These are phyloP conservation scores for Neopipo cinnamomea DNA, from an alignment of 2,113 vertebrate genomes.

Conservation along the genomic window DNA sequence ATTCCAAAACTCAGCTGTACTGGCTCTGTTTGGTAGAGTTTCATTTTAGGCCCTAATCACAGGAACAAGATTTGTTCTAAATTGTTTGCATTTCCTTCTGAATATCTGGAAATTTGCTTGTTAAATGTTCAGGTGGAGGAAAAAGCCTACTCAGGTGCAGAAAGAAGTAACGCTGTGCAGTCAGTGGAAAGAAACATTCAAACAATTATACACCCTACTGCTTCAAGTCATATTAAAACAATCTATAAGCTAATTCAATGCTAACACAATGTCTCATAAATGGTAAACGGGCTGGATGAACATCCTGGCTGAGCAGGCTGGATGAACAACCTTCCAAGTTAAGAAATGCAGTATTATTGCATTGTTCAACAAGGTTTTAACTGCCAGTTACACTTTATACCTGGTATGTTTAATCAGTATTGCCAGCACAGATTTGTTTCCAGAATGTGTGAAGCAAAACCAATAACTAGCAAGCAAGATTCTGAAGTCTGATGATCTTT, in stretches of 20 bases:
- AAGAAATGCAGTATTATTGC: slow-evolving; percentile 6
- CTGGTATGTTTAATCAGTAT: neutral
- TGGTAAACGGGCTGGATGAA: slow-evolving; percentile 45
- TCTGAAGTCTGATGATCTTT: neutral
- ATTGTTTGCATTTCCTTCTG: slow-evolving; percentile 59
- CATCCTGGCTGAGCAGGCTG: slow-evolving; percentile 35
- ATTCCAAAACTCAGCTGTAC: neutral
- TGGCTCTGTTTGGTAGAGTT: slow-evolving; percentile 32
- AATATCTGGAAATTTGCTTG: slow-evolving; percentile 64
- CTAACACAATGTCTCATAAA: slow-evolving; percentile 64
- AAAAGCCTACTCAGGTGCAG: slow-evolving; percentile 64
- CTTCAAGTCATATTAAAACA: slow-evolving; percentile 69
- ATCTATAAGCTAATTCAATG: slow-evolving; percentile 65
- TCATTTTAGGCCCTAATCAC: slow-evolving; percentile 41
- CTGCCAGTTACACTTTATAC: slow-evolving; percentile 17
- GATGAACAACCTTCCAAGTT: slow-evolving; percentile 27
- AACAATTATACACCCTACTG: slow-evolving; percentile 67
- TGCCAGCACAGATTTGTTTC: neutral
- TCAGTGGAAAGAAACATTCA: slow-evolving; percentile 63
- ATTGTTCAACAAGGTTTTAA: slow-evolving; percentile 55
- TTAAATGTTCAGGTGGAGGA: slow-evolving; percentile 65
- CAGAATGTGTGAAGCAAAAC: neutral
- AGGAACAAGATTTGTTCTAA: slow-evolving; percentile 51
- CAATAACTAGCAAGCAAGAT: neutral
- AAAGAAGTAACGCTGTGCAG: slow-evolving; percentile 55